phyloP scores from a whole-genome alignment of 2,797 vertebrate species.

The Phataginus tetradactyla region DNA sequence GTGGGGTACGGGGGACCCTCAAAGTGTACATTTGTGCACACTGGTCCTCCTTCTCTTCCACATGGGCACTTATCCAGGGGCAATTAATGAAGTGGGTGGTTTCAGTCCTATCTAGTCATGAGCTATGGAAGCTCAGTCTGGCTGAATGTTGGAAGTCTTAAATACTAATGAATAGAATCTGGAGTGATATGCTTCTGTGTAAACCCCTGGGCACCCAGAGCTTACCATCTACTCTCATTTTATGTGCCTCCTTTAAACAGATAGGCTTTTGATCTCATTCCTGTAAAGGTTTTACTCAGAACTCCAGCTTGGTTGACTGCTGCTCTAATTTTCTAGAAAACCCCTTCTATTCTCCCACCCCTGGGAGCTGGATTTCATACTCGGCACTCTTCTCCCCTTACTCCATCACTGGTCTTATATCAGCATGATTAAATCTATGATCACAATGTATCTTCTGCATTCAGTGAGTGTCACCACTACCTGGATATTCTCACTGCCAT shows the following conservation, averaged over 20 bases:
- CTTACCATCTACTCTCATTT: neutral
- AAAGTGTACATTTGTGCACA: neutral
- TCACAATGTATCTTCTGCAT: neutral
- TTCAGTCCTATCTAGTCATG: neutral
- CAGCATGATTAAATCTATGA: neutral
- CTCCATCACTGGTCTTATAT: neutral
- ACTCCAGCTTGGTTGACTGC: neutral
- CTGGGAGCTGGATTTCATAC: neutral
- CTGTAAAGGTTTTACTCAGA: neutral
- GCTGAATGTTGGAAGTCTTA: neutral
- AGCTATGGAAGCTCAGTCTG: neutral
- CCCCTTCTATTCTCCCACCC: neutral
- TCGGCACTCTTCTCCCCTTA: accelerated
- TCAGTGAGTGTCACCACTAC: neutral
- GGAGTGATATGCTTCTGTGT: neutral
- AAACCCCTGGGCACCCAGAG: neutral
- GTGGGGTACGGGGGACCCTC: accelerated
- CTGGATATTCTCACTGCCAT: no score
- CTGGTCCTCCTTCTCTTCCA: neutral
- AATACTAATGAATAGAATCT: neutral
- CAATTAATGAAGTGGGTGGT: neutral
- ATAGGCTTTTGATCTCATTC: neutral
- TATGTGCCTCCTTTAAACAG: neutral
- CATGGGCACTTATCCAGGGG: neutral
- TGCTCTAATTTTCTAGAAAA: neutral